Conservation (phyloP, 2,888 invertebrate species). For the Apodemia zela region DNA sequence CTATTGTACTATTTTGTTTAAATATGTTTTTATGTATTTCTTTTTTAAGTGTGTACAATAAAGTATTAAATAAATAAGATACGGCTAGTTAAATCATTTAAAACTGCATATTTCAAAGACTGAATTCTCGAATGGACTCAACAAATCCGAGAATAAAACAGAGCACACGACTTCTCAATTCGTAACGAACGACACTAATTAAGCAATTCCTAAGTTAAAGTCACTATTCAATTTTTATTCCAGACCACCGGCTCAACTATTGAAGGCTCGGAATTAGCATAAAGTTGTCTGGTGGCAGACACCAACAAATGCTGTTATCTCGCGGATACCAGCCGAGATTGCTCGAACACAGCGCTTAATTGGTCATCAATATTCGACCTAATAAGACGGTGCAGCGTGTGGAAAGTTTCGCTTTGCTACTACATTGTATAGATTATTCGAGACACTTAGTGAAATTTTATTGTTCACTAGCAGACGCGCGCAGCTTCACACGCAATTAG, state of each 20-base stretch:
- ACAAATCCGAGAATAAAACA: neutral
- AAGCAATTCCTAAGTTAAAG: conserved; percentile 28
- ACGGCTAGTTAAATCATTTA: too few species aligned
- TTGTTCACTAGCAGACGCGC: too few species aligned
- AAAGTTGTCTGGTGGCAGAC: conserved; percentile 49
- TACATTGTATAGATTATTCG: neutral
- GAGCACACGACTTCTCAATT: conserved; percentile 18
- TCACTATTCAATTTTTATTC: conserved; percentile 15
- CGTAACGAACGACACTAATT: conserved; percentile 26
- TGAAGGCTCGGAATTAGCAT: conserved; percentile 55
- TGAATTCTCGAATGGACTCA: too few species aligned
- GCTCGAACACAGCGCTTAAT: conserved; percentile 69
- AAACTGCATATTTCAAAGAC: too few species aligned
- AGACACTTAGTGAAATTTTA: neutral
- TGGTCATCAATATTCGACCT: conserved; percentile 71
- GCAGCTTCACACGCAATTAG: too few species aligned
- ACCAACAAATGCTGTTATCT: conserved; percentile 71
- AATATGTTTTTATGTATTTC: too few species aligned
- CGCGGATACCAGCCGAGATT: conserved; percentile 54
- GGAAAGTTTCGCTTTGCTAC: conserved; percentile 21
- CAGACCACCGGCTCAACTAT: conserved; percentile 33
- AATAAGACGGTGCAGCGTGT: conserved; percentile 31
- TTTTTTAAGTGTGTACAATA: too few species aligned
- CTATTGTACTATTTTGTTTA: too few species aligned
- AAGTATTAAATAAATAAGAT: too few species aligned